These are phyloP conservation scores for Hybognathus amarus DNA, from an alignment of 2,797 vertebrate genomes.

Conservation along the genomic window DNA sequence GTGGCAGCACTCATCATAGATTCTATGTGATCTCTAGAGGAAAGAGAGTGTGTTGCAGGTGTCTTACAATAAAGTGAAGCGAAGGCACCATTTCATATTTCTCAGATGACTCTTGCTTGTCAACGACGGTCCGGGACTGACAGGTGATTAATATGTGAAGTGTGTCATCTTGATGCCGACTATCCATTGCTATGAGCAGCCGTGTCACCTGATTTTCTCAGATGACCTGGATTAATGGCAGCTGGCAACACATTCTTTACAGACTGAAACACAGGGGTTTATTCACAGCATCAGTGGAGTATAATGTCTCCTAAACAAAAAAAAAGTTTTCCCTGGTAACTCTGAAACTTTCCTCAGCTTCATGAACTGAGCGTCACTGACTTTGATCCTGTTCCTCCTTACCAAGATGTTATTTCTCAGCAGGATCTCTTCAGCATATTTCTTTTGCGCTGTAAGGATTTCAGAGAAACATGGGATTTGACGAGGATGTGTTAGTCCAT, in stretches of 20 bases:
- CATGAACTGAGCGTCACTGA: constrained; percentile 49
- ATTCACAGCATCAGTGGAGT: constrained; percentile 22
- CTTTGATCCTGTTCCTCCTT: constrained; percentile 48
- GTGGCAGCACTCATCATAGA: constrained; percentile 68
- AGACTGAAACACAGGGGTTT: constrained; percentile 11
- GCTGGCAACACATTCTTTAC: constrained; percentile 18
- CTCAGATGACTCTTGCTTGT: constrained; percentile 49
- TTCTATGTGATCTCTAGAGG: constrained; percentile 66
- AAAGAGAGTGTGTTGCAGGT: constrained; percentile 57
- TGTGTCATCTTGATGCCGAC: constrained; percentile 48
- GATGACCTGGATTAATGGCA: constrained; percentile 46
- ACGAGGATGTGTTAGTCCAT: constrained; percentile 62
- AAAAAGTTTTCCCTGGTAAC: constrained; percentile 11
- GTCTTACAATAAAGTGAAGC: constrained; percentile 58
- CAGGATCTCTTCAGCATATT: constrained; percentile 61
- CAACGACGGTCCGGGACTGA: constrained; percentile 46
- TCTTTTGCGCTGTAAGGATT: constrained; percentile 56
- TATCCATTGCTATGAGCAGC: constrained; percentile 29
- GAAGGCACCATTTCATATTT: constrained; percentile 53
- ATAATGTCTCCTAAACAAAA: constrained; percentile 6
- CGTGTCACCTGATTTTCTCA: constrained; percentile 17
- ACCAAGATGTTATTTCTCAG: constrained; percentile 63
- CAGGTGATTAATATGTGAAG: constrained; percentile 54
- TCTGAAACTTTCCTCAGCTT: constrained; percentile 49
- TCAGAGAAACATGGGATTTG: constrained; percentile 52